Base-by-base conservation (phyloP, 2,797 vertebrate genomes). In the Urophycis tenuis region DNA sequence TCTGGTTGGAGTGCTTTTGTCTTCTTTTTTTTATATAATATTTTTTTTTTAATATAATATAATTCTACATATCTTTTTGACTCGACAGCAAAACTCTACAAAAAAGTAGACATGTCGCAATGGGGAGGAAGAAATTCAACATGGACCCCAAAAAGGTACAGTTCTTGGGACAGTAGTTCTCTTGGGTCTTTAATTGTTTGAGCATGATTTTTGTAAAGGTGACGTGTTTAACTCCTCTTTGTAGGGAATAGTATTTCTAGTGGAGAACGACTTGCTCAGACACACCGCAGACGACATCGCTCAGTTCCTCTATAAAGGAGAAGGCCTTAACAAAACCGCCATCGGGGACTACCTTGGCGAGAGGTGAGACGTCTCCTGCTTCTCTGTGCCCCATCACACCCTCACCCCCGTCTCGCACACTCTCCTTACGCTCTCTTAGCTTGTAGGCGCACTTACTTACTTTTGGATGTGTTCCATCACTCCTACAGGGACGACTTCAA, bases 41-140 rank as follows among this genome's bases (percentile, higher is more conserved):
- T 41, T n/a, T 35, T 35, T 73, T 39, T 34, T n/a, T n/a, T 32
- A 1, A 33, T 10, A 35, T 35, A 14, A 11, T 71, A 31, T 71
- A 14, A 31, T 32, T 71, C 74, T 3, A 7, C 31, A 11, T 73
- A 29, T 79, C 71, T 82, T 29, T 34, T 25, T 9, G 71, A 84
- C n/a, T 71, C 72, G 82, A 25, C 88, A 98, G 96, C 86, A 98
- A 97, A 95, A 98, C 96, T 22, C 92, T 98, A 78, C 96, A 97
- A 85, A 94, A 96, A 90, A 97, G 94, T 79, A 90, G 95, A 12
- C 96, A 98, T 82, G 95, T 98, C 86, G 96, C 95, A 31, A 97
- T 98, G 96, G 96, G 96, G 75, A 91, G 96, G 77, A 98, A 98
- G 88, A 98, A 97, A 86, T 97, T 97, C 89, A 97, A 97, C 91